Conservation (phyloP, 1,140 invertebrate genomes). For the Bombus difficillimus region DNA sequence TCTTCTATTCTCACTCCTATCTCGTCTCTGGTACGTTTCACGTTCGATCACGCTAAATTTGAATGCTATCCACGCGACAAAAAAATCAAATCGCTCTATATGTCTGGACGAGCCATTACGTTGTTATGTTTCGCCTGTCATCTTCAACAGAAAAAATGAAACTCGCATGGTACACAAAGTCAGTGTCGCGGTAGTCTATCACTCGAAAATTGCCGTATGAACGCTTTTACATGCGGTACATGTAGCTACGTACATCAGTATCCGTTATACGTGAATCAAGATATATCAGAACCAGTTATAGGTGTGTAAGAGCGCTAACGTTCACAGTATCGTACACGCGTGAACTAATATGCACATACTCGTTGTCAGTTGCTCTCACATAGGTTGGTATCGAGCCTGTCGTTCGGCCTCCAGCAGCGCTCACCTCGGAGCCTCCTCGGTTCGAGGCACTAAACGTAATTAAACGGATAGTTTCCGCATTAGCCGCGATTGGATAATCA, state of each 20-base stretch:
- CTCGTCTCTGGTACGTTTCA: too few relatives aligned
- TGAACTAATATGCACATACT: background rate
- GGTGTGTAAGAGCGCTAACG: background rate
- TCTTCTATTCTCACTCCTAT: too few relatives aligned
- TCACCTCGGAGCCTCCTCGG: slow-evolving; percentile 72
- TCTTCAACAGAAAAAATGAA: too few relatives aligned
- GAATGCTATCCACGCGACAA: too few relatives aligned
- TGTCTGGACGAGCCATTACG: too few relatives aligned
- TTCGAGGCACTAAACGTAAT: slow-evolving; percentile 80
- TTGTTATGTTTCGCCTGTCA: too few relatives aligned
- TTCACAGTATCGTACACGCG: background rate
- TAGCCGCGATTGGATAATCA: slow-evolving; percentile 82
- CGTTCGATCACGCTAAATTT: too few relatives aligned
- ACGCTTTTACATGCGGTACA: background rate
- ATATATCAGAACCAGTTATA: background rate
- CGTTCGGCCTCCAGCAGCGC: slow-evolving; percentile 52
- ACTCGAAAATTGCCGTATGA: background rate
- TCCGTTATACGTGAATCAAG: background rate
- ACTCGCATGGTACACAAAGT: too few relatives aligned
- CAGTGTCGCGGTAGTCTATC: background rate
- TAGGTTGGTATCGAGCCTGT: slow-evolving; percentile 7
- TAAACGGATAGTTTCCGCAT: slow-evolving; percentile 82
- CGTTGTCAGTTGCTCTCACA: background rate
- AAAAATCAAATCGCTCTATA: too few relatives aligned
- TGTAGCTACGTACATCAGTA: background rate